Base-by-base conservation (phyloP, 2,888 invertebrate species). In the Sisyra terminalis region DNA sequence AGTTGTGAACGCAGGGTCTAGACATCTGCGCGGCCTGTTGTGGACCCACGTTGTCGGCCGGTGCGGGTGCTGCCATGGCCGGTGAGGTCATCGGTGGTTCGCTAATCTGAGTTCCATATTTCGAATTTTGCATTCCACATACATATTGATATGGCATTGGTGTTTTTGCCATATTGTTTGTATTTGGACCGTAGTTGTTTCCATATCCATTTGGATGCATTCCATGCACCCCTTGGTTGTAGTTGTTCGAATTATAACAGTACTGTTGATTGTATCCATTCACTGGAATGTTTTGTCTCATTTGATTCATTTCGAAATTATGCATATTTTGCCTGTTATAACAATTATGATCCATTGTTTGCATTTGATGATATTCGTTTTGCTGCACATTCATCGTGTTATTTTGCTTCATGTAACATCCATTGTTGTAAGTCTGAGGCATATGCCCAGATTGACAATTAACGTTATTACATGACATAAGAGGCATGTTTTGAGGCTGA, bases 1-100 rank as follows among this genome's bases (percentile, higher is more conserved):
- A 51, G 15, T 44, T 45, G 44, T 60, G 58, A 9, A 53, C 45
- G 40, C 59, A 59, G 1, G 59, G 59, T 42, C 60, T 45, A 14
- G 52, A 52, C 58, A 61, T 58, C 47, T 59, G 60, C 0, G 58
- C 59, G 40, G 57, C 57, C 49, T 60, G 61, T 8, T 57, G 57
- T 35, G 50, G 50, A 9, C 49, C 56, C 48, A 57, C 50, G 39
- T 53, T 49, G 14, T 58, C 57, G 11, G 49, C 49, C 1, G 60
- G 61, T 4, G 60, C 58, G 3, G 60, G 57, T 8, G 60, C 54
- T 9, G 58, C 60, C 49, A 58, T 56, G 2, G 57, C 59, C 5
- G 61, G 61, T 3, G 62, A 60, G 4, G 56, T 49, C 43, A 60
- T 48, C 1, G 61, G 59, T 36, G 24, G 42, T 38, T 43, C 43